phyloP scores from a whole-genome alignment of 2,113 vertebrate species.

The Cyanoderma ruficeps region DNA sequence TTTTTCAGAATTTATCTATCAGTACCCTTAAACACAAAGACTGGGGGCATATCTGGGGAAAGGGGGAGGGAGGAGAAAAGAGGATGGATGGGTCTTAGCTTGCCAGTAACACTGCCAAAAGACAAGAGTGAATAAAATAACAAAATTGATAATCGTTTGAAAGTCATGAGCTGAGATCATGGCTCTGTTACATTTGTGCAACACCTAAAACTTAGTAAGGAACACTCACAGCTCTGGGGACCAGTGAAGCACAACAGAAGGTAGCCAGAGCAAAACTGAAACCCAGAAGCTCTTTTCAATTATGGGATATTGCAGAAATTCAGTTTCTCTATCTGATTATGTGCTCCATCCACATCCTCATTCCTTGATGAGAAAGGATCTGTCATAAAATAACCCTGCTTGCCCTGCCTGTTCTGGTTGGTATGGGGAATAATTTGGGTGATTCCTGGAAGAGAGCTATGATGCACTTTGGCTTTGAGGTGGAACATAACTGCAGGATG shows the following conservation, averaged over 20 bases:
- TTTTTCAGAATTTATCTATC: background rate
- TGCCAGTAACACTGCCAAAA: background rate
- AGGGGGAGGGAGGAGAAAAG: background rate
- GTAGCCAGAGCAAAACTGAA: background rate
- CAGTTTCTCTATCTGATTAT: background rate
- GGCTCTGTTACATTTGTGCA: background rate
- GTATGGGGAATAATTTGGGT: background rate
- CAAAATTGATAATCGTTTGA: background rate
- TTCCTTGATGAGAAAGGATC: background rate
- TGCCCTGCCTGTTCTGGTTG: background rate
- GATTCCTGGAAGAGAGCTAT: background rate
- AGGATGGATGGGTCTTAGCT: background rate
- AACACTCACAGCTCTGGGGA: background rate
- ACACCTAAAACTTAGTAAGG: background rate
- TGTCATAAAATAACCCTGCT: background rate
- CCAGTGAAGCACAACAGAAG: background rate
- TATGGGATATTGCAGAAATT: background rate
- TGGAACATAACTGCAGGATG: background rate
- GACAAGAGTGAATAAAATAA: background rate
- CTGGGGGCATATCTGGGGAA: background rate
- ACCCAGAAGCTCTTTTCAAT: background rate
- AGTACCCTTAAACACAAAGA: background rate
- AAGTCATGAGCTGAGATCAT: background rate
- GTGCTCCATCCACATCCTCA: background rate
- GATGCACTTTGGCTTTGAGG: background rate